These are phyloP conservation scores for Gadus macrocephalus DNA, from an alignment of 2,113 vertebrate species.

Conservation along the genomic window DNA sequence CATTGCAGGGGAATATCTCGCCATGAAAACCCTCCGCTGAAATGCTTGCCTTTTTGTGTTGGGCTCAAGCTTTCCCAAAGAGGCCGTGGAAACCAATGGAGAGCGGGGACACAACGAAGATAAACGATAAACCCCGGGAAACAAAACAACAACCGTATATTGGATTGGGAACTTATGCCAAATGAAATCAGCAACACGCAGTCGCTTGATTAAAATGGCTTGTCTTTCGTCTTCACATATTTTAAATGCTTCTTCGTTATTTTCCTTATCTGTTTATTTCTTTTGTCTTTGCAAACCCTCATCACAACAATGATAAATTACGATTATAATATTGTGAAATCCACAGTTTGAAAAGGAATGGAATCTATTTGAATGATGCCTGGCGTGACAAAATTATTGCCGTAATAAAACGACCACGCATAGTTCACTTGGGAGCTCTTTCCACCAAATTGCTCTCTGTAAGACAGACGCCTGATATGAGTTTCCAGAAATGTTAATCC, in stretches of 20 bases:
- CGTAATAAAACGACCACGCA: not conserved
- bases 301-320: not conserved
- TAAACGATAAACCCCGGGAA: not conserved
- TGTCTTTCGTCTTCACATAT: too few relatives aligned
- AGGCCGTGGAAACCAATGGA: not conserved
- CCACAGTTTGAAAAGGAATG: not conserved
- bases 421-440: not conserved
- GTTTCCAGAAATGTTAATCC: not conserved
- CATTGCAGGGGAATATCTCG: conserved; percentile 44
- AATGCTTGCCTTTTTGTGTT: conserved; percentile 36
- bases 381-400: not conserved
- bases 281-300: not conserved
- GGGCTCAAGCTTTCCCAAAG: conserved; percentile 39
- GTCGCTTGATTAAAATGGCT: too few relatives aligned
- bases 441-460: not conserved
- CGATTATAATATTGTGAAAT: conserved; percentile 10
- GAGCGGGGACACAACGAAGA: too few relatives aligned
- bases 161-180: too few relatives aligned
- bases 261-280: too few relatives aligned
- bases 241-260: too few relatives aligned
- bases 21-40: conserved; percentile 35
- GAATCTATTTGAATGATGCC: not conserved
- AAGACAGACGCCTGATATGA: not conserved
- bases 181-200: too few relatives aligned
- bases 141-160: not conserved